Conservation (phyloP, 53 echinoderm and acorn worm species). For the Arbacia lixula region DNA sequence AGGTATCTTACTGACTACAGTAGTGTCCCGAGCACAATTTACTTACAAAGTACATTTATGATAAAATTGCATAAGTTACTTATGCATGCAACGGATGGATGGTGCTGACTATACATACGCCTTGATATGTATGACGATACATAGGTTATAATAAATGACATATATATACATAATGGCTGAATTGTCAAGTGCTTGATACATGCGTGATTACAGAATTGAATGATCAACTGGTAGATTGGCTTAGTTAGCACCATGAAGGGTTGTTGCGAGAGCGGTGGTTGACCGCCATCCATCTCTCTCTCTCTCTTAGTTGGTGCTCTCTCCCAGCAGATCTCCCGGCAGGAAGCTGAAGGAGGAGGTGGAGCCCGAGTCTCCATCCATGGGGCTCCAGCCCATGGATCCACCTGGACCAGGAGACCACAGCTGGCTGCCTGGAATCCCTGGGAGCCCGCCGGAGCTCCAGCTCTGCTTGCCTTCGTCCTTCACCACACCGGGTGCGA, state of each 20-base stretch:
- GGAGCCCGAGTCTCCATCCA: conserved; percentile 52
- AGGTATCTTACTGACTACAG: conserved; percentile 60
- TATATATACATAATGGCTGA: conserved; percentile 41
- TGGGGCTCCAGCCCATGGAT: conserved; percentile 60
- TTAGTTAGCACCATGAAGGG: conserved; percentile 37
- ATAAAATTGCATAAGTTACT: conserved; percentile 56
- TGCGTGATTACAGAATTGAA: conserved; percentile 1
- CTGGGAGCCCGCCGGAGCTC: conserved; percentile 58
- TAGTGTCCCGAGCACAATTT: conserved; percentile 59
- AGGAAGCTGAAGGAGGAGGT: conserved; percentile 76
- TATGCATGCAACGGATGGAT: conserved; percentile 64
- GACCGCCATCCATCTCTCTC: neutral
- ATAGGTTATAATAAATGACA: conserved; percentile 25
- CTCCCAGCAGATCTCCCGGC: conserved; percentile 75
- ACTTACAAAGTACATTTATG: conserved; percentile 51
- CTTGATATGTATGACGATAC: conserved; percentile 30
- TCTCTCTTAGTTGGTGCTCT: conserved; percentile 68
- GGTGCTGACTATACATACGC: conserved; percentile 41
- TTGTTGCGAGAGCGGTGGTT: neutral
- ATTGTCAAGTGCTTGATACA: conserved; percentile 39
- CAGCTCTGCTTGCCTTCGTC: conserved; percentile 60
- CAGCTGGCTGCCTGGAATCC: conserved; percentile 79
- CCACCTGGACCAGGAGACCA: conserved; percentile 74
- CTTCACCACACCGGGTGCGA: conserved; percentile 20
- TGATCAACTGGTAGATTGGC: conserved; percentile 44